Evolutionary conservation across 2,888 invertebrate genomes (phyloP), one percentile per base, ranked within the genome.

Genomic region (Protodeltote pygarga): DNA sequence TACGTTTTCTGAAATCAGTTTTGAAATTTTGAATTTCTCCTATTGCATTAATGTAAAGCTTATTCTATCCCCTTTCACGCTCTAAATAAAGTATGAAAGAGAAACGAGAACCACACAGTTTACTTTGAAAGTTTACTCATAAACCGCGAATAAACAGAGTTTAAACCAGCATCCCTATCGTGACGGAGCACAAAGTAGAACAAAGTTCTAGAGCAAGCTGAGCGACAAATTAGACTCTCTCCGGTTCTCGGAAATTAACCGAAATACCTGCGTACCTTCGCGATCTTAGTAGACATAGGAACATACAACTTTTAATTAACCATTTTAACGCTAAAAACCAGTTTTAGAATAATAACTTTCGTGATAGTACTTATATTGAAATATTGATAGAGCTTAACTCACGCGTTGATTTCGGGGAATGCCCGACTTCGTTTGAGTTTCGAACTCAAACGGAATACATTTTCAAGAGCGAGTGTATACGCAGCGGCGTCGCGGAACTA

Each of bases 121-220:
- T 69, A 75, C 72, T 71, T 44, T 40, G 48, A 63, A 80, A 78
- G 62, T 79, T 81, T 69, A 37, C 65, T 67, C 75, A 67, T 75
- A 74, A 75, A 71, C 72, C 69, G 44, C 65, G 58, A 55, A 71
- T 65, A 77, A 78, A 74, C 74, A 71, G 58, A 61, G 65, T 64
- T 75, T 71, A 70, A 75, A 73, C 65, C 67, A 72, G 58, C 67
- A 41, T 50, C 53, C 39, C 66, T 60, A 55, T 41, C 47, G 21
- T 35, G 48, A 33, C 50, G 44, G 20, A 28, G 51, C 28, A 46
- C 65, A 51, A 55, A 64, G 65, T 39, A 41, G 21, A 55, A 57
- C 59, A 52, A 70, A 66, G 58, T 72, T 72, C 51, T 41, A 50
- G 35, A 50, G 58, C 58, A 58, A 62, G 49, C 66, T 58, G 62